Conservation (phyloP, 2,888 invertebrate species). For the Argyra leucocephala region DNA sequence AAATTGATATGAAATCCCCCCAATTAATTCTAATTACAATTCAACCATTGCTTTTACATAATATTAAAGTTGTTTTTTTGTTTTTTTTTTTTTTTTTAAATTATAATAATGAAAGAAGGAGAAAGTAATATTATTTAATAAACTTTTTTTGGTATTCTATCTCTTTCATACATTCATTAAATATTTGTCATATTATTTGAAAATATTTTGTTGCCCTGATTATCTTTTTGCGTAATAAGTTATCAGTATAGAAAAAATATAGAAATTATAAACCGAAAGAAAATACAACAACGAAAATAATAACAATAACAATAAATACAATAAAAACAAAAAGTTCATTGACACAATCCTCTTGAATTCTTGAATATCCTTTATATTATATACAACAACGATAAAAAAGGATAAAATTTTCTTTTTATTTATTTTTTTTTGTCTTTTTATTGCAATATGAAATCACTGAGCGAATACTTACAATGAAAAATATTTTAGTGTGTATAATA, state of each 20-base stretch:
- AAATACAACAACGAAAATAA: too few species aligned
- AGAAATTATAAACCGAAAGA: too few species aligned
- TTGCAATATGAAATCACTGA: too few species aligned
- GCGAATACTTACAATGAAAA: too few species aligned
- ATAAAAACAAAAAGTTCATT: constrained; percentile 2
- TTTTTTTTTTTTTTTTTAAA: not conserved
- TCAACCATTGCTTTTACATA: not conserved
- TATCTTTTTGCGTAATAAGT: constrained; percentile 3
- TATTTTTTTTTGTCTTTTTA: too few species aligned
- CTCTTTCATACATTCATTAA: not conserved
- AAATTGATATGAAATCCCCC: too few species aligned
- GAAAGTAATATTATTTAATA: not conserved
- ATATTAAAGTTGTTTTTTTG: not conserved
- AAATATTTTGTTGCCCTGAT: constrained; percentile 1
- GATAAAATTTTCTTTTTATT: too few species aligned
- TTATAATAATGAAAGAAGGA: not conserved
- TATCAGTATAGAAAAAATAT: not conserved
- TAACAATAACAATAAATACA: not conserved
- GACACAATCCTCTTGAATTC: not conserved
- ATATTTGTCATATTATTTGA: not conserved
- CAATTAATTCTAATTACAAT: constrained; percentile 3
- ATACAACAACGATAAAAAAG: not conserved
- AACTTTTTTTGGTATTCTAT: not conserved
- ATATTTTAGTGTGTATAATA: too few species aligned
- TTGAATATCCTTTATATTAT: too few species aligned